Evolutionary conservation across 2,888 invertebrate genomes (phyloP), one percentile per base, ranked within the genome.

Genomic region (Meliscaeva auricollis): DNA sequence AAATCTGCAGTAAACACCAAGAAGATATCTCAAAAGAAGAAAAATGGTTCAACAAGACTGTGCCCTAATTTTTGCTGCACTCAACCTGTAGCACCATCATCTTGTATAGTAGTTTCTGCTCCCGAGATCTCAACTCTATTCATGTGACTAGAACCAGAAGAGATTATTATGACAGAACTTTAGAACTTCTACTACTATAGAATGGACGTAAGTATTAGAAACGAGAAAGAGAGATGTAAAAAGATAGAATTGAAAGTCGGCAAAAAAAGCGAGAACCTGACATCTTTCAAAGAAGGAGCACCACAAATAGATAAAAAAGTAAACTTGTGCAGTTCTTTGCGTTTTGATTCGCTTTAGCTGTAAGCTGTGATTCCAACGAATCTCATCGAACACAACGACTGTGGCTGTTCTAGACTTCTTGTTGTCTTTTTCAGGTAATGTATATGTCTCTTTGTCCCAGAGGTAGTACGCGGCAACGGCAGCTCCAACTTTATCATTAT

Each of bases 61-160:
- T 84, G 84, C 38, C 80, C 84, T 68, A 84, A 80, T 84, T 84
- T 60, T 38, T 58, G 32, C 9, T 35, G 66, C 70, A 84, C 60
- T 84, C 80, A 84, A 84, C 75, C 80, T 84, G 70, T 32, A 74
- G 80, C 70, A 26, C 35, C 74, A 30, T 62, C 58, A n/a, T n/a
- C n/a, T n/a, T n/a, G n/a, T n/a, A n/a, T 72, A 75, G 48, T 48
- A 68, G 70, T 75, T 80, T 74, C 50, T 78, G 69, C 74, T 48
- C 54, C 69, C 32, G 38, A 78, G 72, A 82, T 72, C 44, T 66
- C 35, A 41, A 54, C 11, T 66, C 17, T 22, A 17, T 46, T 70
- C 81, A 46, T n/a, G 54, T 64, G 58, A 69, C 62, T 48, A 83
- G 79, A 83, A 79, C 74, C 13, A 32, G 41, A 7, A 35, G 22